A percentile compares a stretch with the other conserved stretches of the same genome.
Conservation (phyloP, 2,113 vertebrate species). For the Monopterus albus region DNA sequence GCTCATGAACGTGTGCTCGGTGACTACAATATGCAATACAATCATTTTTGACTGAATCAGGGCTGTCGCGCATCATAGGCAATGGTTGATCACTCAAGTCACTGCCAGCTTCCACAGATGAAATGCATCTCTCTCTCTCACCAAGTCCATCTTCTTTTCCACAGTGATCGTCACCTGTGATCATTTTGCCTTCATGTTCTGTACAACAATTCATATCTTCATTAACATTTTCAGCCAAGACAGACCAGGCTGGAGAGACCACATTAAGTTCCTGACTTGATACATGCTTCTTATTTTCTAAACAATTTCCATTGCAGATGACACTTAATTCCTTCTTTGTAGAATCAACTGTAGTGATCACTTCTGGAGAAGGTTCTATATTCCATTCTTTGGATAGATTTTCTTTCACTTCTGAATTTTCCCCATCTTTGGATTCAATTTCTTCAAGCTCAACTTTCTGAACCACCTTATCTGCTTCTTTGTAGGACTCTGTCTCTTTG, state of each 20-base stretch:
- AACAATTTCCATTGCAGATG: constrained; percentile 9
- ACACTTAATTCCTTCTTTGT: not conserved
- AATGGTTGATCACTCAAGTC: constrained; percentile 14
- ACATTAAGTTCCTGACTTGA: constrained; percentile 14
- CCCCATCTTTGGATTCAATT: constrained; percentile 16
- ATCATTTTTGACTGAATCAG: constrained; percentile 3
- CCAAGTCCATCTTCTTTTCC: constrained; percentile 15
- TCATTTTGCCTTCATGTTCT: not conserved
- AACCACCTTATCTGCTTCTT: constrained; percentile 10
- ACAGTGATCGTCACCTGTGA: constrained; percentile 9
- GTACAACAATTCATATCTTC: not conserved
- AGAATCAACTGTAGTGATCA: not conserved
- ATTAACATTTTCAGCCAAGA: constrained; percentile 7
- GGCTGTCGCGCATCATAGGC: not conserved
- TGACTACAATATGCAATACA: not conserved
- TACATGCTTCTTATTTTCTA: constrained; percentile 12
- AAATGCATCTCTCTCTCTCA: not conserved
- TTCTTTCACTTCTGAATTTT: constrained; percentile 11
- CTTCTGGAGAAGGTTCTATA: not conserved
- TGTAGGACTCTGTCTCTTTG: not conserved
- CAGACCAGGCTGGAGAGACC: constrained; percentile 1
- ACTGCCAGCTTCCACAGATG: not conserved
- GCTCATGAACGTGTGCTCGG: constrained; percentile 7
- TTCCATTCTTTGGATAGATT: not conserved
- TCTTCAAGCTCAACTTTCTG: constrained; percentile 5